Evolutionary conservation across 2,888 invertebrate genomes (phyloP).

Genomic region (Pollenia amentaria): DNA sequence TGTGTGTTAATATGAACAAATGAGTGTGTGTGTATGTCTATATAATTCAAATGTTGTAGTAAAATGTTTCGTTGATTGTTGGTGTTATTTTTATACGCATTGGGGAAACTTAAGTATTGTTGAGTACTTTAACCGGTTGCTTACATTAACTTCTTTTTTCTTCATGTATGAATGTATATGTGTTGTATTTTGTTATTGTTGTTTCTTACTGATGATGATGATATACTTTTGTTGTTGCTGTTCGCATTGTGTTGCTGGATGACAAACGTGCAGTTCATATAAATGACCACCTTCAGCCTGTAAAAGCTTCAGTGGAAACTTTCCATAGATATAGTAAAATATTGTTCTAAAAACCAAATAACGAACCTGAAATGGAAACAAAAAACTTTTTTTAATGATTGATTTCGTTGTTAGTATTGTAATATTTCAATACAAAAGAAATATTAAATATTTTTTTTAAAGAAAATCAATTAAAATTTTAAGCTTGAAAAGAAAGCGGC

Average conservation of each 20-base stretch:
- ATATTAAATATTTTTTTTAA: not conserved
- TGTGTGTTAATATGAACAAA: not conserved
- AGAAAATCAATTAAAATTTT: not conserved
- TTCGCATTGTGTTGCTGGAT: conserved; percentile 47
- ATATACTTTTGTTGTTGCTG: conserved; percentile 39
- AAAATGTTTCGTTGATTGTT: conserved; percentile 60
- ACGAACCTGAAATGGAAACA: not conserved
- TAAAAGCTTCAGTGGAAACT: conserved; percentile 16
- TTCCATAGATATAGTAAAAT: conserved; percentile 17
- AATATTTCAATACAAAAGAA: conserved; percentile 7
- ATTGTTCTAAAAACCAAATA: conserved; percentile 5
- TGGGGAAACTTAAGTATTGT: conserved; percentile 69
- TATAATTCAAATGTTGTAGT: conserved; percentile 26
- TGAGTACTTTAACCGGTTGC: conserved; percentile 73
- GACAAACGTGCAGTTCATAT: conserved; percentile 50
- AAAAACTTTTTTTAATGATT: not conserved
- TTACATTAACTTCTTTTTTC: conserved; percentile 40
- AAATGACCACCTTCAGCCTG: conserved; percentile 56
- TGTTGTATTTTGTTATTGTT: conserved; percentile 19
- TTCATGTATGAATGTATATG: conserved; percentile 5
- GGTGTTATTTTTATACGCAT: conserved; percentile 68
- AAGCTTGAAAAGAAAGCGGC: not conserved
- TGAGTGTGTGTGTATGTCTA: not conserved
- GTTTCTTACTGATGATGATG: conserved; percentile 20
- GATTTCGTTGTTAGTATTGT: conserved; percentile 2